Evolutionary conservation across 1,140 invertebrate genomes (phyloP), one percentile per base, ranked within the genome.

Genomic region (Drosophila pseudoananassae): DNA sequence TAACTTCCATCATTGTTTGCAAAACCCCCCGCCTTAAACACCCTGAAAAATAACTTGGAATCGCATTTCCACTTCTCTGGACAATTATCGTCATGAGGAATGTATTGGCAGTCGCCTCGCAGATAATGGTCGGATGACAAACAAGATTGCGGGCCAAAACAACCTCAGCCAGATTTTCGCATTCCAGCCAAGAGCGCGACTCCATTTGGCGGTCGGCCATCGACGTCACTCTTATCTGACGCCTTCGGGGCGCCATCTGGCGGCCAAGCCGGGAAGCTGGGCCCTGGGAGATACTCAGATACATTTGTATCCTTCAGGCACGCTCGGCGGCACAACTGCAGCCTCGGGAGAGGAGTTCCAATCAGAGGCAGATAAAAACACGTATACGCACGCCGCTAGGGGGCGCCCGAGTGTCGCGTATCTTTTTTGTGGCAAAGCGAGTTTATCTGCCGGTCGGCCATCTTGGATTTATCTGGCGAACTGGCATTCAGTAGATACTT

Each of bases 401-500:
- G 66, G 66, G 66, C 66, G 66, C 66, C 43, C 4, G 10, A 2
- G 12, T 29, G n/a, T 27, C 4, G 9, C 15, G 40, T 57, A 57
- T 47, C 55, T 47, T 23, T 29, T 47, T 6, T 54, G 63, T 50
- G 36, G 10, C 58, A 43, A 66, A 61, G n/a, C 55, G 40, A 23
- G 57, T 68, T 68, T 88, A 83, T 78, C 83, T 87, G 6, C 10
- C 43, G 8, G 51, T 59, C 84, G 64, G 83, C 83, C 83, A 88
- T 88, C 46, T 80, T 88, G 79, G 49, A 89, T 80, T 88, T 88
- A 88, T 88, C 83, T 88, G 73, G 31, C 49, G 31, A 14, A 6
- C 36, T 25, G 47, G 60, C 69, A 78, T 69, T 73, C 68, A 53
- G 9, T 59, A 63, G 72, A 50, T 68, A 77, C 61, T 52, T 33